These are phyloP conservation scores for Cinara cedri DNA, from an alignment of 2,888 invertebrate species.

Conservation along the genomic window DNA sequence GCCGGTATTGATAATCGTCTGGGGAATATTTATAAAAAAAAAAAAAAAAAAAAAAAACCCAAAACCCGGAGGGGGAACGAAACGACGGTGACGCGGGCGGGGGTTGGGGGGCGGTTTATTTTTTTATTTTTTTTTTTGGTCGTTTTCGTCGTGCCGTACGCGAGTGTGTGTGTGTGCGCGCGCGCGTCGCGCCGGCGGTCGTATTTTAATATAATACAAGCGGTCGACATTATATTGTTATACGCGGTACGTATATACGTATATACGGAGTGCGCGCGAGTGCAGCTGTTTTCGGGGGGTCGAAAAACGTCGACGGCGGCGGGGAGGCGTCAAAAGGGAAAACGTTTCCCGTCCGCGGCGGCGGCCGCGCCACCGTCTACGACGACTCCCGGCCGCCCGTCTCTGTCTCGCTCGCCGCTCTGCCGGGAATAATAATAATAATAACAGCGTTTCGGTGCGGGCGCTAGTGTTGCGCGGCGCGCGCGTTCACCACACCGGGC, in stretches of 20 bases:
- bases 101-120: background rate
- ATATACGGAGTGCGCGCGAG: background rate
- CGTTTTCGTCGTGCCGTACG: background rate
- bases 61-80: background rate
- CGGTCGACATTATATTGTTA: too few species aligned
- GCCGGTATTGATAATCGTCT: constrained; percentile 12
- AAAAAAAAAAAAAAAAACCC: constrained; percentile 2
- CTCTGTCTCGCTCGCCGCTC: background rate
- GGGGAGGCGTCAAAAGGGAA: constrained; percentile 3
- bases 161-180: background rate
- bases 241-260: too few species aligned
- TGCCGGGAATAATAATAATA: constrained; percentile 6
- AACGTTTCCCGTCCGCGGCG: constrained; percentile 23
- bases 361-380: constrained; percentile 10
- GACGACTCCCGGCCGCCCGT: background rate
- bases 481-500: constrained; percentile 16
- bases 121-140: constrained; percentile 21
- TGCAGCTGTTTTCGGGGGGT: constrained; percentile 41
- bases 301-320: constrained; percentile 13
- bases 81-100: too few species aligned
- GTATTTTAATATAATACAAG: too few species aligned
- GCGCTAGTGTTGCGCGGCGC: constrained; percentile 43
- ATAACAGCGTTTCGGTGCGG: constrained; percentile 7
- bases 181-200: background rate
- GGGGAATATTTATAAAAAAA: background rate